Conservation (phyloP, 2,113 vertebrate genomes). For the Furnarius figulus region DNA sequence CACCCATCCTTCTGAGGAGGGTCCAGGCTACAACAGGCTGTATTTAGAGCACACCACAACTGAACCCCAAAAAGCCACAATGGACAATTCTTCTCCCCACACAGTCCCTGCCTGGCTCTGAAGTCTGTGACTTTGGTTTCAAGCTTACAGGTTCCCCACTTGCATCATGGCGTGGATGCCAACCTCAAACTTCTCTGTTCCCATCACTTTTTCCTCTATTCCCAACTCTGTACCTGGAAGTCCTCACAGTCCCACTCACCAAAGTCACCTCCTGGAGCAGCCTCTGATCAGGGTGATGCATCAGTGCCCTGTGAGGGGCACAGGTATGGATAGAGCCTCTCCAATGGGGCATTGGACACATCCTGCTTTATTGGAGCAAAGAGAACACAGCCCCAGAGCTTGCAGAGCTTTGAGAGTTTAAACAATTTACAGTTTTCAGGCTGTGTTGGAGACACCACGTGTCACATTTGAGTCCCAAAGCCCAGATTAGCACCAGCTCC, state of each 20-base stretch:
- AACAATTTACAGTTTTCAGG: not conserved
- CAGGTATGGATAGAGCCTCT: not conserved
- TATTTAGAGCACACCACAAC: not conserved
- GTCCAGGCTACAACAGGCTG: accelerated
- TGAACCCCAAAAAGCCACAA: not conserved
- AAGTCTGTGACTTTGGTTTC: not conserved
- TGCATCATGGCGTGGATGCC: not conserved
- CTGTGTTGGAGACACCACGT: not conserved
- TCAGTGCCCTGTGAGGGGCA: not conserved
- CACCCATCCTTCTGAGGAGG: not conserved
- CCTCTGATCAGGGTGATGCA: not conserved
- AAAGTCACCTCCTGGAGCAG: not conserved
- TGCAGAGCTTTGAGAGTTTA: not conserved
- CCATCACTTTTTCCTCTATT: not conserved
- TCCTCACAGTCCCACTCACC: not conserved
- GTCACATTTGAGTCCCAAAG: not conserved
- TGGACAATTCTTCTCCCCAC: not conserved
- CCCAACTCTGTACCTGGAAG: accelerated
- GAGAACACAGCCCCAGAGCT: not conserved
- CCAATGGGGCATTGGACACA: accelerated
- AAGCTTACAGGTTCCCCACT: not conserved
- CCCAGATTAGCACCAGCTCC: not conserved
- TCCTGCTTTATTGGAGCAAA: not conserved
- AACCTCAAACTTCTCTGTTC: not conserved
- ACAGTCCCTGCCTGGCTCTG: not conserved